Evolutionary conservation across 2,797 vertebrate species (phyloP).

Genomic region (Clarias platycephalus): DNA sequence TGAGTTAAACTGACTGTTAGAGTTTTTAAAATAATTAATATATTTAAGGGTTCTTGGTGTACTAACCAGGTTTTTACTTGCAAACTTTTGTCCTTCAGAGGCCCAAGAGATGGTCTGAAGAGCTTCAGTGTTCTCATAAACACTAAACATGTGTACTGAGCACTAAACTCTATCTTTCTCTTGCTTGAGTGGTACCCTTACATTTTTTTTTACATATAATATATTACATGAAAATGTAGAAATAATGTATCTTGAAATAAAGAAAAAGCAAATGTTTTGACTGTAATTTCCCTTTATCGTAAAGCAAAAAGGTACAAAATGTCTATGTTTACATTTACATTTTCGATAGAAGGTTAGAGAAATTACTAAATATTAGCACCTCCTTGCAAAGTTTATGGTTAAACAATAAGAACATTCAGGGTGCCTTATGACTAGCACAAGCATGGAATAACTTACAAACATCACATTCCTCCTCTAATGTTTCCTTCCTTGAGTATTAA

Average conservation of each 20-base stretch:
- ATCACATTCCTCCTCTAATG: neutral
- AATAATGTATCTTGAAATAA: neutral
- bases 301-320: neutral
- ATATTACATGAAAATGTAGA: neutral
- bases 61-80: neutral
- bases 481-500: neutral
- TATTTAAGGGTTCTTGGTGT: neutral
- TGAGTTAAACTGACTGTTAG: neutral
- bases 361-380: neutral
- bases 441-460: neutral
- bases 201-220: neutral
- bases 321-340: neutral
- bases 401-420: neutral
- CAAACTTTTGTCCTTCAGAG: neutral
- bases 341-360: neutral
- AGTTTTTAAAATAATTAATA: too few species aligned
- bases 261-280: neutral
- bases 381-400: neutral
- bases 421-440: neutral
- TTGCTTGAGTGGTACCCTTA: neutral
- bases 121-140: neutral
- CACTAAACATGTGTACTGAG: neutral
- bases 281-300: neutral
- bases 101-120: neutral
- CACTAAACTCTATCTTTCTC: neutral